Evolutionary conservation across 2,113 vertebrate species (phyloP).

Genomic region (Protobothrops mucrosquamatus): DNA sequence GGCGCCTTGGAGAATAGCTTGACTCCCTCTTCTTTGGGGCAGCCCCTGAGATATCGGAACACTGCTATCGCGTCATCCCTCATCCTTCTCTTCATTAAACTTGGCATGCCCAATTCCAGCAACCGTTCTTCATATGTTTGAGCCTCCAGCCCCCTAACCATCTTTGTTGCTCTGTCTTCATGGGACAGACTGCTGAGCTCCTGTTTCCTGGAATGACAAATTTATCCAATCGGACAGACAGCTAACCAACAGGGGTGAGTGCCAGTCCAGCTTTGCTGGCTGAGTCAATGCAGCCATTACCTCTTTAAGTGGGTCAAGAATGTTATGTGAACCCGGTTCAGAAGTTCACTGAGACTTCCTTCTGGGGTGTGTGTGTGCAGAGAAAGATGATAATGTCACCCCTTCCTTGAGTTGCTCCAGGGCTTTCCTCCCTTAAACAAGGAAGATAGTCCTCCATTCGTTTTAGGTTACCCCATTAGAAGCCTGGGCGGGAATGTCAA

Average conservation of each 20-base stretch:
- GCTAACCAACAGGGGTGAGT: not conserved
- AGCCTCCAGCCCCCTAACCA: too few species aligned
- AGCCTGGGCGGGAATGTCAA: not conserved
- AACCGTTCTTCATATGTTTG: too few species aligned
- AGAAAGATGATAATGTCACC: not conserved
- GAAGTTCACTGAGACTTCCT: not conserved
- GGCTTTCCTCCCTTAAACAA: too few species aligned
- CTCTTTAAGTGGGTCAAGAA: not conserved
- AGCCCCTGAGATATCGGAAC: too few species aligned
- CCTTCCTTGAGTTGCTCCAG: not conserved
- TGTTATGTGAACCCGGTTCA: not conserved
- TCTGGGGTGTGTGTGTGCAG: not conserved
- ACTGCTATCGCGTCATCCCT: too few species aligned
- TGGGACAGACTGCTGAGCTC: not conserved
- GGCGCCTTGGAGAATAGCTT: too few species aligned
- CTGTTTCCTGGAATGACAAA: not conserved
- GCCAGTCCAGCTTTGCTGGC: not conserved
- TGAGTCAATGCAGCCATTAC: not conserved
- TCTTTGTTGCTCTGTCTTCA: not conserved
- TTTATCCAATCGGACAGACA: not conserved
- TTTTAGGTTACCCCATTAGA: not conserved
- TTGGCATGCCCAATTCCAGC: too few species aligned
- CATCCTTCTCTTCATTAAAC: too few species aligned
- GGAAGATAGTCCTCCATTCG: not conserved
- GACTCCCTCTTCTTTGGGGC: too few species aligned